Conservation (phyloP, 2,888 invertebrate species). For the Tetragnatha montana region DNA sequence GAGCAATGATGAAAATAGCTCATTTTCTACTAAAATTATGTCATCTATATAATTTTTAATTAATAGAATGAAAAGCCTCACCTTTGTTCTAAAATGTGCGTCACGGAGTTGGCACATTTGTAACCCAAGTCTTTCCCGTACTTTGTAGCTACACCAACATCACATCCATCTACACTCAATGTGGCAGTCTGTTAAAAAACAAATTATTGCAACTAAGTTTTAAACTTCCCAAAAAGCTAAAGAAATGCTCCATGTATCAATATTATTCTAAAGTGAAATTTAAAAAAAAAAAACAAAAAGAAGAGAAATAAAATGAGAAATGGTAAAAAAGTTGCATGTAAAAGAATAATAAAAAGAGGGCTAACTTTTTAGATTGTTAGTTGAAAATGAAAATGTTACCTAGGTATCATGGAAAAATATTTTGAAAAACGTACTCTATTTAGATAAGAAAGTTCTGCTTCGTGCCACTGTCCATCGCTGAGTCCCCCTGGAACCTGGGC, state of each 20-base stretch:
- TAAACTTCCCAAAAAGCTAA: too few species aligned
- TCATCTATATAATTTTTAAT: not conserved
- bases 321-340: not conserved
- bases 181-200: slow-evolving; percentile 82
- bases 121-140: slow-evolving; percentile 84
- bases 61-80: slow-evolving; percentile 70
- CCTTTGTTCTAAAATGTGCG: slow-evolving; percentile 84
- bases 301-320: too few species aligned
- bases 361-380: too few species aligned
- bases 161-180: slow-evolving; percentile 90
- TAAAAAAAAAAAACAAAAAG: too few species aligned
- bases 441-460: slow-evolving; percentile 87
- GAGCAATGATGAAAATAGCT: not conserved
- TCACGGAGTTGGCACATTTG: slow-evolving; percentile 88
- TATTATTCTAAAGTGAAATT: too few species aligned
- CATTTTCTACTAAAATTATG: too few species aligned
- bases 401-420: not conserved
- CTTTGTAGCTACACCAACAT: slow-evolving; percentile 86
- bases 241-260: too few species aligned
- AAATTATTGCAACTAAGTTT: slow-evolving; percentile 5
- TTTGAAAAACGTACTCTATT: slow-evolving; percentile 81
- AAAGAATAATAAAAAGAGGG: not conserved
- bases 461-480: slow-evolving; percentile 93
- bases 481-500: slow-evolving; percentile 82
- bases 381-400: not conserved